These are phyloP conservation scores for Sceloporus undulatus DNA, from an alignment of 2,113 vertebrate genomes.

Conservation along the genomic window DNA sequence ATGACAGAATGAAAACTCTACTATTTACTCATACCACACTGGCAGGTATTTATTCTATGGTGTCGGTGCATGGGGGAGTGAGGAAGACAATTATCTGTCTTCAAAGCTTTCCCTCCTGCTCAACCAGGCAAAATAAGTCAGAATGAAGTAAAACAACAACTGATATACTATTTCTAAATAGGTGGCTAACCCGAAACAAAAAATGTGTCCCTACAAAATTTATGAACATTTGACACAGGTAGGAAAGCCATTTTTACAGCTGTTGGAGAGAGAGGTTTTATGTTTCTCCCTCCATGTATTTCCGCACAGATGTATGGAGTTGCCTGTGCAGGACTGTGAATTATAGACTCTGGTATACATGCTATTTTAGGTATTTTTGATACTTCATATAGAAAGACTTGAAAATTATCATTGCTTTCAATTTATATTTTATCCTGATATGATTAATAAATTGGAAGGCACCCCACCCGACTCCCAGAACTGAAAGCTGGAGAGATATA, in stretches of 20 bases:
- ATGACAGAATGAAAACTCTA: not conserved
- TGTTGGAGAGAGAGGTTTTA: too few relatives aligned
- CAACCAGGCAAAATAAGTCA: not conserved
- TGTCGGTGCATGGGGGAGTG: too few relatives aligned
- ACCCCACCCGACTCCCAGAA: not conserved
- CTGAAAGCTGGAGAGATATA: conserved; percentile 1
- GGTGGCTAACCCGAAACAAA: too few relatives aligned
- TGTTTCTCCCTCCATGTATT: too few relatives aligned
- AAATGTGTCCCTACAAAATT: not conserved
- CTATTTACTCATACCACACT: not conserved
- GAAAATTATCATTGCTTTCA: not conserved
- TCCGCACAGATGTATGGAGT: too few relatives aligned
- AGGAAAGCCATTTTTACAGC: too few relatives aligned
- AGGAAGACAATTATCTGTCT: not conserved
- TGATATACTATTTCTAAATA: not conserved
- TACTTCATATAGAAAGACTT: not conserved
- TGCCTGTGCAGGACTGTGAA: not conserved
- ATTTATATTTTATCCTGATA: not conserved
- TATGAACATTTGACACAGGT: not conserved
- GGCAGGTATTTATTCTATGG: not conserved
- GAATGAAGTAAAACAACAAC: not conserved
- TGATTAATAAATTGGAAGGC: not conserved
- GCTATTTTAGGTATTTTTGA: not conserved
- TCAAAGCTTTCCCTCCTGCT: not conserved
- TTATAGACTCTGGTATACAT: not conserved